These are phyloP conservation scores for Etheostoma cragini DNA, from an alignment of 2,113 vertebrate genomes.

Conservation along the genomic window DNA sequence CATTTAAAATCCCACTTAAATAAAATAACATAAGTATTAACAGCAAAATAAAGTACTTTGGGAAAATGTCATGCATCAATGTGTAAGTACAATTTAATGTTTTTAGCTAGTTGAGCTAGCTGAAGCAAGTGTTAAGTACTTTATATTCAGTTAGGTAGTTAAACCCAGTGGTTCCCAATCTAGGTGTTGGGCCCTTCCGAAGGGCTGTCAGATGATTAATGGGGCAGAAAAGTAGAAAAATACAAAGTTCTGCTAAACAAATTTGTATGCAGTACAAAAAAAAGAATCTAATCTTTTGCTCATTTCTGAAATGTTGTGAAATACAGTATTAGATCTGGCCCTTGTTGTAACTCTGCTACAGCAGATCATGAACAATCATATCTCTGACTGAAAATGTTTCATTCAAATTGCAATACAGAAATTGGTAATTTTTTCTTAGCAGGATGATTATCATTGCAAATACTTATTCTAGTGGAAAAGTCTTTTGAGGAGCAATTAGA, in stretches of 20 bases:
- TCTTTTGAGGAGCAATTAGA: background rate
- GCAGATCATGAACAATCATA: background rate
- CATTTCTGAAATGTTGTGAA: background rate
- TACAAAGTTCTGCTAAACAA: background rate
- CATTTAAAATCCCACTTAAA: background rate
- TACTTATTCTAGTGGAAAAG: background rate
- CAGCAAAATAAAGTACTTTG: too few species aligned
- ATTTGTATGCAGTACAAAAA: background rate
- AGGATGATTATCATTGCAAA: background rate
- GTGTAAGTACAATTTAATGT: background rate
- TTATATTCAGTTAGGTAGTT: background rate
- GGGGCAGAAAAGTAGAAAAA: background rate
- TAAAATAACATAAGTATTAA: background rate
- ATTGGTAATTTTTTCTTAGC: background rate
- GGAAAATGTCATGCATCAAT: too few species aligned
- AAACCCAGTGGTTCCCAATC: background rate
- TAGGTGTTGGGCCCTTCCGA: background rate
- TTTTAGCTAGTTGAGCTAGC: background rate
- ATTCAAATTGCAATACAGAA: background rate
- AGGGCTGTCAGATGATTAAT: background rate
- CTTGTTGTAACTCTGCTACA: background rate
- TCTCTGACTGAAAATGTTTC: background rate
- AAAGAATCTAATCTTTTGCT: background rate
- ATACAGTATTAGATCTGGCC: background rate
- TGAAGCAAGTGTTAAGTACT: background rate